Evolutionary conservation across 2,113 vertebrate species (phyloP).

Genomic region (Uria aalge): DNA sequence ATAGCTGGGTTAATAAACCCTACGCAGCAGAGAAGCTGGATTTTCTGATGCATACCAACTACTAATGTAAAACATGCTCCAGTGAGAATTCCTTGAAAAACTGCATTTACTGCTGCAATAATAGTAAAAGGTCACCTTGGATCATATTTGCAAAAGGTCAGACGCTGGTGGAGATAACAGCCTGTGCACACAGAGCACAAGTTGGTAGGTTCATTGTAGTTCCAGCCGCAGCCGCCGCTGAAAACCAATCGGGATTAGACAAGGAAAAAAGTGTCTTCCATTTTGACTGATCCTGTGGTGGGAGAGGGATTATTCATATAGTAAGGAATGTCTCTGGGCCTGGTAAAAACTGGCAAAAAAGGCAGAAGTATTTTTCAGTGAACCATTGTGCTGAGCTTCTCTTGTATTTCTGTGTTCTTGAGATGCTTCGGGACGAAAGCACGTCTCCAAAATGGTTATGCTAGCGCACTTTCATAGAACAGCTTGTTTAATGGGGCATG

Average conservation of each 20-base stretch:
- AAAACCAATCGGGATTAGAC: background rate
- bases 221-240: background rate
- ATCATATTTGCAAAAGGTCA: slow-evolving; percentile 62
- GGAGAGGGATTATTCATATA: background rate
- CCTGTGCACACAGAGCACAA: background rate
- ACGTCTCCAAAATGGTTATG: background rate
- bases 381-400: background rate
- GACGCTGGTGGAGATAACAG: slow-evolving; percentile 19
- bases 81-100: slow-evolving; percentile 47
- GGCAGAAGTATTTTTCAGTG: background rate
- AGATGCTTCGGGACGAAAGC: background rate
- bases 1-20: background rate
- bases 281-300: background rate
- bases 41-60: slow-evolving; percentile 19
- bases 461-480: background rate
- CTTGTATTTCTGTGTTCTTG: background rate
- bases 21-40: background rate
- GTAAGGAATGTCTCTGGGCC: background rate
- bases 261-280: background rate
- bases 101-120: slow-evolving; percentile 53
- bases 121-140: slow-evolving; percentile 56
- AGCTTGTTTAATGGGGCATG: background rate
- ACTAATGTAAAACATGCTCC: slow-evolving; percentile 3
- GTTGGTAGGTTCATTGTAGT: background rate
- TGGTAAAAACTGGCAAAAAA: background rate